Conservation (phyloP, 2,797 vertebrate genomes). For the Pseudomugil gertrudae region DNA sequence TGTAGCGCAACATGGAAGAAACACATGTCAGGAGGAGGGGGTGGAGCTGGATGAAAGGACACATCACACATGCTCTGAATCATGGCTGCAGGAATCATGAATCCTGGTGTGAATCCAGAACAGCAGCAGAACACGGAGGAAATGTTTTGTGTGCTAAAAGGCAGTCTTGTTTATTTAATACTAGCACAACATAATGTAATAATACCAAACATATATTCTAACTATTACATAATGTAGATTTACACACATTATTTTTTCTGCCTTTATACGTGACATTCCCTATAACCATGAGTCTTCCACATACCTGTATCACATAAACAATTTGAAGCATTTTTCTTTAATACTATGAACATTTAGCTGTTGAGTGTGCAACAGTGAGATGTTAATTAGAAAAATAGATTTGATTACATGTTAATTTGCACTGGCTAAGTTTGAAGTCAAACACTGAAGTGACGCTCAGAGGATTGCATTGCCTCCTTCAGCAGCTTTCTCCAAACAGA, state of each 20-base stretch:
- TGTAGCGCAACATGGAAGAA: slow-evolving; percentile 20
- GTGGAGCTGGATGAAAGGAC: slow-evolving; percentile 51
- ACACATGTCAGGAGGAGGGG: slow-evolving; percentile 2
- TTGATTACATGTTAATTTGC: too few species aligned
- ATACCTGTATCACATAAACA: too few species aligned
- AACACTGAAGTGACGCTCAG: neutral
- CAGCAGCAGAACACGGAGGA: slow-evolving; percentile 25
- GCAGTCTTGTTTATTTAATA: neutral
- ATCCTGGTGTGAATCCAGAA: slow-evolving; percentile 51
- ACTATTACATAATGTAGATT: neutral
- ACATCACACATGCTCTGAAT: slow-evolving; percentile 37
- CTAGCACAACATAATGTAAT: neutral
- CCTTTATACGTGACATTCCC: too few species aligned
- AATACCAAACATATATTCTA: neutral
- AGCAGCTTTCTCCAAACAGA: neutral
- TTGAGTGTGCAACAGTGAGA: too few species aligned
- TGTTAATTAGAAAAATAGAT: too few species aligned
- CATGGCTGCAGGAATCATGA: slow-evolving; percentile 15
- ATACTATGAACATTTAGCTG: too few species aligned
- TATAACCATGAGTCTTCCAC: too few species aligned
- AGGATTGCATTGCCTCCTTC: neutral
- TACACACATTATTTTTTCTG: too few species aligned
- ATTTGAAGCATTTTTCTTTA: too few species aligned
- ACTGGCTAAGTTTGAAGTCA: too few species aligned
- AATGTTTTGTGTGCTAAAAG: neutral